phyloP scores from a whole-genome alignment of 2,113 vertebrate species.

The Psilopsiagon aurifrons region DNA sequence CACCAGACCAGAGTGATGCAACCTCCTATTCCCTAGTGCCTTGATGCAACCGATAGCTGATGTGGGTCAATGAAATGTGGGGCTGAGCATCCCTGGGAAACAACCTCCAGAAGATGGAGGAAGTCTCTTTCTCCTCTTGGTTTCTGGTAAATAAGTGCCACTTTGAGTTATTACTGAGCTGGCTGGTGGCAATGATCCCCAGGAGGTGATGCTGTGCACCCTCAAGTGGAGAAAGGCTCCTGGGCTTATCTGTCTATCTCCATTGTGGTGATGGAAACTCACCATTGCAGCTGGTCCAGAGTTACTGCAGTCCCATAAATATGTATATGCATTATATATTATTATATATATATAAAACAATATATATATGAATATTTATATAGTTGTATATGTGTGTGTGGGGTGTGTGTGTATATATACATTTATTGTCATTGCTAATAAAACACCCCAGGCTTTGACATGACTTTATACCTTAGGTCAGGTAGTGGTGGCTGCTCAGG shows the following conservation, averaged over 20 bases:
- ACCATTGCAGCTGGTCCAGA: neutral
- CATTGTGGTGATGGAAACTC: neutral
- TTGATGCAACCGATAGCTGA: neutral
- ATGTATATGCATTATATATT: neutral
- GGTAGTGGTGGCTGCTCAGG: neutral
- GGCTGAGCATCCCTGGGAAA: too few species aligned
- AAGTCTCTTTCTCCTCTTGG: neutral
- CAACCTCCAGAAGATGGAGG: neutral
- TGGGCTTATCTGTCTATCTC: neutral
- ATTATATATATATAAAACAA: neutral
- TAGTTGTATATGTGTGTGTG: too few species aligned
- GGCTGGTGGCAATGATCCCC: neutral
- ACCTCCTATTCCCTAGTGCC: neutral
- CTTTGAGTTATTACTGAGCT: neutral
- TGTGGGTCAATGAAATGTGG: neutral
- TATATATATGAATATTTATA: neutral
- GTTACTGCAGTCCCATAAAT: neutral
- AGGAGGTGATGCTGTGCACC: neutral
- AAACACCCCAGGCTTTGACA: neutral
- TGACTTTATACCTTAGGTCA: neutral
- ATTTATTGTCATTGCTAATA: neutral
- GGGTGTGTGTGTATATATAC: neutral
- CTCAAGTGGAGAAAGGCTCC: neutral
- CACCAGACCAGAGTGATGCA: neutral
- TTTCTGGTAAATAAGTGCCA: neutral